Evolutionary conservation across 2,888 invertebrate genomes (phyloP).

Genomic region (Heterodera filipjevi): DNA sequence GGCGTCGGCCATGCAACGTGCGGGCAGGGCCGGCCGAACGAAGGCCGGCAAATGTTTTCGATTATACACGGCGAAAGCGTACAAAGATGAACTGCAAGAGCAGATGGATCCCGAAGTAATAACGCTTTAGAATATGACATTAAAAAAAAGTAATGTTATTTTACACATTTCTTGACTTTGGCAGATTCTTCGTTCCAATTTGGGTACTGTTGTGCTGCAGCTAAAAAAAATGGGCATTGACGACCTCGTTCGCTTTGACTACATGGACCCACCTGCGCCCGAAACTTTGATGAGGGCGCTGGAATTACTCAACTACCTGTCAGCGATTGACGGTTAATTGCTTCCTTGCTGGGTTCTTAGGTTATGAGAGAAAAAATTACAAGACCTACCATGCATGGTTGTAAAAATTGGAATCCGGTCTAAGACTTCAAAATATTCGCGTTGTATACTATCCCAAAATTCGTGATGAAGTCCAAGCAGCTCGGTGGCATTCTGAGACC

Average conservation of each 20-base stretch:
- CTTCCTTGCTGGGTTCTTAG: no score
- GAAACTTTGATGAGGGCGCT: constrained; percentile 98
- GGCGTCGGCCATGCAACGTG: constrained; percentile 96
- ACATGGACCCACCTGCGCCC: constrained; percentile 78
- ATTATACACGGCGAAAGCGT: constrained; percentile 84
- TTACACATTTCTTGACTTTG: constrained; percentile 7
- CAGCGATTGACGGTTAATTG: constrained; percentile 80
- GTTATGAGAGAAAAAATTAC: no score
- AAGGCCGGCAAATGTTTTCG: constrained; percentile 91
- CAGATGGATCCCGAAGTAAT: constrained; percentile 96
- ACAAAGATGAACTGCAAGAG: constrained; percentile 96
- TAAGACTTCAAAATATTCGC: no score
- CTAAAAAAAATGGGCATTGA: constrained; percentile 97
- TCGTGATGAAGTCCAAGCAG: no score
- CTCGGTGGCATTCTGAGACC: no score
- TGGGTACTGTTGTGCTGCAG: constrained; percentile 95
- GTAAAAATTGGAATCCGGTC: no score
- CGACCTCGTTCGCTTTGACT: constrained; percentile 98
- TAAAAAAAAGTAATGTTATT: background rate
- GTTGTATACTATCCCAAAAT: no score
- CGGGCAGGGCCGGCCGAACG: constrained; percentile 96
- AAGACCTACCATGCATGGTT: no score
- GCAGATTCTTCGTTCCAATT: constrained; percentile 73
- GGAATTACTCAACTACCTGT: constrained; percentile 81
- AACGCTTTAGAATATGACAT: constrained; percentile 64